A percentile compares a stretch with the other conserved stretches of the same genome.
These are phyloP conservation scores for Verasper variegatus DNA, from an alignment of 2,113 vertebrate species.

Conservation along the genomic window DNA sequence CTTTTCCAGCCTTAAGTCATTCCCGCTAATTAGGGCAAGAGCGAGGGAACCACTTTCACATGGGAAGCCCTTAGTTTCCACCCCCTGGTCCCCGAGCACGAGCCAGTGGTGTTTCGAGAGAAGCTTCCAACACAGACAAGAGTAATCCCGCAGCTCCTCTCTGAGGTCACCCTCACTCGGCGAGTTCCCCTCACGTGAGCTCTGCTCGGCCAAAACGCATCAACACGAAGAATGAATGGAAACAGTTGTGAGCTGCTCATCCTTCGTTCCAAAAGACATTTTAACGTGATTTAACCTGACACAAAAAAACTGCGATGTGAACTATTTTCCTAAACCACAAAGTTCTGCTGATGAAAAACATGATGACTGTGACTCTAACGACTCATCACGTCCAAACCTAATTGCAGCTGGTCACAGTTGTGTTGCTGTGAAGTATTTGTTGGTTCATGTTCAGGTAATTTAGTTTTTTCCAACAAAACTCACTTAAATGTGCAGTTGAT, in stretches of 20 bases:
- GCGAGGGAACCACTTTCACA: conserved; percentile 68
- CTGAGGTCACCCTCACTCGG: conserved; percentile 48
- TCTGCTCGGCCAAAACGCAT: conserved; percentile 33
- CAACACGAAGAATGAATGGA: conserved; percentile 60
- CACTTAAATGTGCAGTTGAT: too few relatives aligned
- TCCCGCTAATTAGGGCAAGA: conserved; percentile 60
- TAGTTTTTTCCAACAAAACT: too few relatives aligned
- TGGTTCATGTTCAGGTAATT: too few relatives aligned
- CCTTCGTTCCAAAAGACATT: conserved; percentile 34
- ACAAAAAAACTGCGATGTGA: conserved; percentile 17
- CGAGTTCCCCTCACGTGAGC: conserved; percentile 52
- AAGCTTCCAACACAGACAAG: conserved; percentile 27
- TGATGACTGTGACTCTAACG: neutral
- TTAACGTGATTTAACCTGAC: conserved; percentile 45
- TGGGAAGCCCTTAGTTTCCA: conserved; percentile 62
- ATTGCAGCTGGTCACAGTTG: too few relatives aligned
- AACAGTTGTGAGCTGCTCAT: conserved; percentile 51
- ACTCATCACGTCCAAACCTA: too few relatives aligned
- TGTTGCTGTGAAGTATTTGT: too few relatives aligned
- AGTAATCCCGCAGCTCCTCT: conserved; percentile 43
- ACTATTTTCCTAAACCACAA: conserved; percentile 56
- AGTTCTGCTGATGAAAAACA: conserved; percentile 52
- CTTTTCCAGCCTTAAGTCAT: conserved; percentile 72
- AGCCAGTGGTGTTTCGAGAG: conserved; percentile 27
- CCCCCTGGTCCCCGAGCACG: neutral